These are phyloP conservation scores for Nannobrachium achirus DNA, from an alignment of 2,113 vertebrate genomes.

Conservation along the genomic window DNA sequence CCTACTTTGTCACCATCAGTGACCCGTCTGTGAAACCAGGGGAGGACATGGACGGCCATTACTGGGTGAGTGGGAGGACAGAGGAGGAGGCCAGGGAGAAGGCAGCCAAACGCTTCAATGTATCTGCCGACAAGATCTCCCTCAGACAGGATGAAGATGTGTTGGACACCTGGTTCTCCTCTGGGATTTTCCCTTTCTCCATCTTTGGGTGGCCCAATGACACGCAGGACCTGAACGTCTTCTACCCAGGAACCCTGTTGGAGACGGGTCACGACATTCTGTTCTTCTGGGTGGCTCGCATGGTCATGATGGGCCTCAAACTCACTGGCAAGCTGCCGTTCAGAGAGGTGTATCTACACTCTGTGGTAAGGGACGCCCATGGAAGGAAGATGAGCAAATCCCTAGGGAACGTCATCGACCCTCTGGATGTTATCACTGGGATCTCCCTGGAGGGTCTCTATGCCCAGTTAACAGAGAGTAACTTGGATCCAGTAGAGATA, in stretches of 20 bases:
- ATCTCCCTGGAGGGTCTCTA: slow-evolving; percentile 86
- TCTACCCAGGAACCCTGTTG: slow-evolving; percentile 88
- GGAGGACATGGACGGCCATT: slow-evolving; percentile 87
- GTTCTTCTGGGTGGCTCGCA: slow-evolving; percentile 93
- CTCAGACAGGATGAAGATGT: slow-evolving; percentile 89
- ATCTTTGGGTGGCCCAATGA: slow-evolving; percentile 90
- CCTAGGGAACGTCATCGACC: slow-evolving; percentile 92
- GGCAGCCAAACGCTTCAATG: slow-evolving; percentile 84
- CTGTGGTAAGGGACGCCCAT: slow-evolving; percentile 89
- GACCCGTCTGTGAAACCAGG: slow-evolving; percentile 83
- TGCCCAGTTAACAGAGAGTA: slow-evolving; percentile 80
- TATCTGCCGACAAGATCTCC: slow-evolving; percentile 82
- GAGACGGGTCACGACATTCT: slow-evolving; percentile 92
- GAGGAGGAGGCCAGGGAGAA: slow-evolving; percentile 84
- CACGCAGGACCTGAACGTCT: slow-evolving; percentile 82
- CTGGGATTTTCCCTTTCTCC: slow-evolving; percentile 91
- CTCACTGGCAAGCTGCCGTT: slow-evolving; percentile 90
- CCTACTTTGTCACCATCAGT: slow-evolving; percentile 85
- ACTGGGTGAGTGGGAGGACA: slow-evolving; percentile 88
- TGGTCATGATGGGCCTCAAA: slow-evolving; percentile 92
- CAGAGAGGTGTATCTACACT: slow-evolving; percentile 88
- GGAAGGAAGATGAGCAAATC: slow-evolving; percentile 97
- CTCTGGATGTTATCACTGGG: slow-evolving; percentile 87
- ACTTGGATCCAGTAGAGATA: slow-evolving; percentile 84
- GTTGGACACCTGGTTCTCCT: slow-evolving; percentile 92